Percentiles rank a stretch among this genome's conserved stretches.
Conservation (phyloP, 2,113 vertebrate genomes). For the Haplochromis vanheusdeni region DNA sequence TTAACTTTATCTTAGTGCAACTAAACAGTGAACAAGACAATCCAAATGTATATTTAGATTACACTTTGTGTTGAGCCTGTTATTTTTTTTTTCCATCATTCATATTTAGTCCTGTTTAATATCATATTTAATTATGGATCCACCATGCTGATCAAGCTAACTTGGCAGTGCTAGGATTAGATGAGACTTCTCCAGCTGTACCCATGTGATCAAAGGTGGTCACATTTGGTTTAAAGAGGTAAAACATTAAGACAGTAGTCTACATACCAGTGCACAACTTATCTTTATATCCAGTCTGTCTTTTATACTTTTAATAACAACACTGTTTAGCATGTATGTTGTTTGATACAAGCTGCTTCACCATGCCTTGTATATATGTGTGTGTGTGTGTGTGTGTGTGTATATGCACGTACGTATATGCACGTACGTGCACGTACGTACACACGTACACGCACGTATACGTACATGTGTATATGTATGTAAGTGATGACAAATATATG, state of each 20-base stretch:
- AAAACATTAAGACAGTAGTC: neutral
- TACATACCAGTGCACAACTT: neutral
- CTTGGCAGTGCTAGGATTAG: neutral
- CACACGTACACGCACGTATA: no score
- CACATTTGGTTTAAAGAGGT: neutral
- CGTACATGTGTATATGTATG: neutral
- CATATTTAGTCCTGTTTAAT: neutral
- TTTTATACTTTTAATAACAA: neutral
- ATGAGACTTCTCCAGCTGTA: neutral
- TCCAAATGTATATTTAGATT: neutral
- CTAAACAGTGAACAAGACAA: neutral
- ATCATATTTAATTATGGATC: neutral
- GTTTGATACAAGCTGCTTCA: neutral
- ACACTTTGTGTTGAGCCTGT: neutral
- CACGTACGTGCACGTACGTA: no score
- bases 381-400: no score
- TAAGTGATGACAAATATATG: neutral
- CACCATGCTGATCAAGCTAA: neutral
- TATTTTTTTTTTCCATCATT: rapidly evolving
- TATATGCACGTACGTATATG: no score
- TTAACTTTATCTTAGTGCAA: neutral
- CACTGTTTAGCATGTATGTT: neutral
- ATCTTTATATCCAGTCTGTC: neutral
- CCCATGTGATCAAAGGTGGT: neutral
- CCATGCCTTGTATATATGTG: neutral